Base-by-base conservation (phyloP, 2,113 vertebrate species). In the Plestiodon gilberti region DNA sequence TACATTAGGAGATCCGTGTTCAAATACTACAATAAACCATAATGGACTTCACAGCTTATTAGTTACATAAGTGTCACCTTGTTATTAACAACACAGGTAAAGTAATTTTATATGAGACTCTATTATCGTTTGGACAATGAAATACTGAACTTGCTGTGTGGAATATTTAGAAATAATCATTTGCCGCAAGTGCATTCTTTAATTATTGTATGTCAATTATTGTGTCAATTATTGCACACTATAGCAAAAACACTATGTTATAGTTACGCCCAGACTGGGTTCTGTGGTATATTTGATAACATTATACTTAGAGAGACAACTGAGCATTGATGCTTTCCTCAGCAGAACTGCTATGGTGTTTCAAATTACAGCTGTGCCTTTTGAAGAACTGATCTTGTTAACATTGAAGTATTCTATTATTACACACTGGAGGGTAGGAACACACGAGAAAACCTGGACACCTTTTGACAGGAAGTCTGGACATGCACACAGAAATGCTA, bases 31-130 rank as follows among this genome's bases (percentile, higher is more conserved):
- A 77, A 35, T 73, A 83, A 85, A 85, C 75, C 52, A 7, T 20
- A 78, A 90, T 80, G 87, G 87, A 90, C 77, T 88, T 92, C 38
- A 61, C 59, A 90, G 80, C 83, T 86, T 91, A 88, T 93, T 93
- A 89, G 86, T 87, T 90, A 85, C 38, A 73, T 81, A 88, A 95
- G 89, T 43, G 82, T 82, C 93, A 89, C 62, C 76, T 92, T 64
- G 76, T 86, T 90, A 87, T 84, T 5, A 87, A 87, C 74, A 76
- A 40, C 52, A 43, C 8, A 88, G 76, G 84, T 85, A 82, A 81
- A 65, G 35, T 40, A 43, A n/a, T 70, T 90, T 91, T 4, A 62
- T 30, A 22, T n/a, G 74, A 81, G 40, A 1, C 9, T 33, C 28
- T 20, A 0, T 78, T 83, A 30, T 4, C 48, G 20, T 76, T 73